phyloP scores from a whole-genome alignment of 2,888 invertebrate species.

The Spodoptera picta region DNA sequence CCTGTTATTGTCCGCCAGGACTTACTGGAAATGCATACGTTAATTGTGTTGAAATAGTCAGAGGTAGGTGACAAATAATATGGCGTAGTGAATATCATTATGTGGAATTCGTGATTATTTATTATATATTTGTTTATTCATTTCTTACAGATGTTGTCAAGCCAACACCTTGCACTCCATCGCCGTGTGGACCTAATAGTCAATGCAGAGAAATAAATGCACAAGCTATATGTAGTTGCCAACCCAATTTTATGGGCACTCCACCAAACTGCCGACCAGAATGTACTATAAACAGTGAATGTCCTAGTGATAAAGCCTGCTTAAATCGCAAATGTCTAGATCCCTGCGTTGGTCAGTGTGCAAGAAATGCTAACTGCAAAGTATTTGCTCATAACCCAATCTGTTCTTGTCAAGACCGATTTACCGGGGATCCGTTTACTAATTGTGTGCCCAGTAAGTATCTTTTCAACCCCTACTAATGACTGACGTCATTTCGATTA shows the following conservation, averaged over 20 bases:
- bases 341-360: conserved; percentile 94
- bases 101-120: no score
- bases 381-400: conserved; percentile 95
- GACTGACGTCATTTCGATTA: no score
- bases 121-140: neutral
- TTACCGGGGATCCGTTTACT: conserved; percentile 93
- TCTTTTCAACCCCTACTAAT: neutral
- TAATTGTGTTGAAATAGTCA: conserved; percentile 85
- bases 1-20: conserved; percentile 91
- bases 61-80: conserved; percentile 68
- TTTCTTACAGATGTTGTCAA: conserved; percentile 72
- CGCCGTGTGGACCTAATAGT: conserved; percentile 94
- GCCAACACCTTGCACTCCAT: conserved; percentile 90
- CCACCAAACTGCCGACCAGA: conserved; percentile 95
- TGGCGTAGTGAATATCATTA: neutral
- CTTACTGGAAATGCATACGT: conserved; percentile 92
- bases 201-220: conserved; percentile 91
- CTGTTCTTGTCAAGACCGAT: conserved; percentile 92
- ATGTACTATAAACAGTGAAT: conserved; percentile 94
- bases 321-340: conserved; percentile 93
- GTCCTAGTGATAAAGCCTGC: conserved; percentile 92
- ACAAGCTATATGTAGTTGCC: conserved; percentile 92
- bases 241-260: conserved; percentile 91
- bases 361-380: conserved; percentile 93
- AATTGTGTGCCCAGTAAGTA: conserved; percentile 86